A percentile compares a stretch with the other conserved stretches of the same genome.
These are phyloP conservation scores for Vultur gryphus DNA, from an alignment of 2,797 vertebrate species.

Conservation along the genomic window DNA sequence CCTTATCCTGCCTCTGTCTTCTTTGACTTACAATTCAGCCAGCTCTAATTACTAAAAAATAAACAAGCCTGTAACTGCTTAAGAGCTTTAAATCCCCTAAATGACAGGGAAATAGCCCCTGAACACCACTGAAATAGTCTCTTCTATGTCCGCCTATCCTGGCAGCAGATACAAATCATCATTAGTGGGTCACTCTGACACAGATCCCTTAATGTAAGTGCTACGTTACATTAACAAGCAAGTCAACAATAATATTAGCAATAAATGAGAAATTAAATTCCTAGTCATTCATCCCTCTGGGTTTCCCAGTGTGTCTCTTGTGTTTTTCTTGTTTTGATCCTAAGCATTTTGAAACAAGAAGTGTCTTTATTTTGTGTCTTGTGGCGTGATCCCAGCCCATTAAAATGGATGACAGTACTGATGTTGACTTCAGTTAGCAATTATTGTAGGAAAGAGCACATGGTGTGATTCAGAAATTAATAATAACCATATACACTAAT, in stretches of 20 bases:
- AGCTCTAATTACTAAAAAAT: constrained; percentile 59
- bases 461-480: constrained; percentile 55
- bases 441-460: constrained; percentile 39
- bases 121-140: not conserved
- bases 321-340: constrained; percentile 63
- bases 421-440: constrained; percentile 44
- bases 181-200: constrained; percentile 50
- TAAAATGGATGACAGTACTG: constrained; percentile 56
- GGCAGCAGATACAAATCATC: constrained; percentile 55
- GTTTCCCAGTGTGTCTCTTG: constrained; percentile 49
- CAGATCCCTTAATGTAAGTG: constrained; percentile 56
- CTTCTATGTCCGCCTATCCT: constrained; percentile 17
- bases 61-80: constrained; percentile 47
- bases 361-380: constrained; percentile 55
- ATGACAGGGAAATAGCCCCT: constrained; percentile 46
- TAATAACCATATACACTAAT: constrained; percentile 30
- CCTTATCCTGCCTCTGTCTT: not conserved
- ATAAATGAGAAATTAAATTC: constrained; percentile 65
- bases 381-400: constrained; percentile 53
- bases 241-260: constrained; percentile 66
- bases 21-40: constrained; percentile 17
- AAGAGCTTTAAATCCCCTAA: constrained; percentile 48
- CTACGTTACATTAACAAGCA: constrained; percentile 56
- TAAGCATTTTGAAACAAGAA: constrained; percentile 44
- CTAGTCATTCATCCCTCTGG: constrained; percentile 58